Evolutionary conservation across 2,888 invertebrate genomes (phyloP), one percentile per base, ranked within the genome.

Genomic region (Cosmorhoe ocellata): DNA sequence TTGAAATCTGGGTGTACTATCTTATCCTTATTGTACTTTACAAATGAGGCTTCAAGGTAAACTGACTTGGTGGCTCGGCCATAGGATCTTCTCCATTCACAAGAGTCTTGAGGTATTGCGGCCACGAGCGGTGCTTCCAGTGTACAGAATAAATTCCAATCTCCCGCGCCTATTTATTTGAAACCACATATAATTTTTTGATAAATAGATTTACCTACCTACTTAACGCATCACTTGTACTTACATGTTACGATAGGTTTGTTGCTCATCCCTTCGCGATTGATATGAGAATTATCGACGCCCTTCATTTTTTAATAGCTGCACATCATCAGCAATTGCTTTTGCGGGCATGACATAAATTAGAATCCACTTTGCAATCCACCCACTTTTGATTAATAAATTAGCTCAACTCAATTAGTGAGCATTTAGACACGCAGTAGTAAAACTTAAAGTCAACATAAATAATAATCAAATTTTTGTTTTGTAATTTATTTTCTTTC

Each of bases 1-100:
- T 95, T 95, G 84, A 95, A 94, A 76, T 94, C 94, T 55, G 93
- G 92, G 36, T 95, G 95, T 45, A 97, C 79, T 55, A 53, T 40
- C 22, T 93, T 92, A 45, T 93, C 94, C 54, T 93, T 93, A 75
- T 94, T 94, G 74, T 95, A 97, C 40, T 95, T 95, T 38, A 95
- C 92, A 79, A 97, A 97, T 50, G 92, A 93, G 6, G 95, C 96
- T 66, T 95, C 95, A 47, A 98, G 91, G 68, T 94, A 94, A 30
- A 98, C 97, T 69, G 94, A 93, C 75, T 96, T 95, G 4, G 96
- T 92, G 8, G 96, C 95, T 50, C 98, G 92, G 22, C 98, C 97
- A 72, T 96, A 95, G 0, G 97, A 96, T 58, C 98, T 92, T 62
- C 95, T 93, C 98, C 98, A 98, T 86, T 98, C 98, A 64, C 95